phyloP scores from a whole-genome alignment of 2,113 vertebrate genomes.

The Pseudorasbora parva region DNA sequence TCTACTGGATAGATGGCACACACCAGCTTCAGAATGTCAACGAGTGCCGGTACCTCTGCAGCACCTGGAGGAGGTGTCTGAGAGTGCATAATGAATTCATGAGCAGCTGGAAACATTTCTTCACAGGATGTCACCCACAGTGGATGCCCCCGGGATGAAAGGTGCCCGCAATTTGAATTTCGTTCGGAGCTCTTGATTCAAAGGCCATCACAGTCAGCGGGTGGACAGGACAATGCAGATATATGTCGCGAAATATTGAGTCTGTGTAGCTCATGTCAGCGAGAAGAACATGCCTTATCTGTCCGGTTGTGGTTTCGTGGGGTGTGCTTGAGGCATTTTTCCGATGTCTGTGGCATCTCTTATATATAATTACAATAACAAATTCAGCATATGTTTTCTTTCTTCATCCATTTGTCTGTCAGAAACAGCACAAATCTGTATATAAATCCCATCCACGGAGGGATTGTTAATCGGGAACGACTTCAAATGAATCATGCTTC shows the following conservation, averaged over 20 bases:
- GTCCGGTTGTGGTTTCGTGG: not conserved
- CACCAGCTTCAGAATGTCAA: conserved; percentile 62
- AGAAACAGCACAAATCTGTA: conserved; percentile 28
- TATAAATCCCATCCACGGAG: conserved; percentile 14
- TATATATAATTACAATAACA: conserved; percentile 41
- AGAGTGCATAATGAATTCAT: conserved; percentile 57
- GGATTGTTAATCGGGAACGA: not conserved
- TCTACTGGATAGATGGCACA: conserved; percentile 50
- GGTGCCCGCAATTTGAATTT: conserved; percentile 45
- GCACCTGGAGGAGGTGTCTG: conserved; percentile 55
- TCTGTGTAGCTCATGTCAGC: conserved; percentile 14
- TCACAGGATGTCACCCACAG: conserved; percentile 46
- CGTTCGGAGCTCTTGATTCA: conserved; percentile 19
- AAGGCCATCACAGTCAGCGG: not conserved
- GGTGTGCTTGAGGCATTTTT: not conserved
- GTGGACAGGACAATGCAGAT: conserved; percentile 34
- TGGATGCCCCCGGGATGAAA: conserved; percentile 46
- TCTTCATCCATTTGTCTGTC: conserved; percentile 26
- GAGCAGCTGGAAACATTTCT: conserved; percentile 51
- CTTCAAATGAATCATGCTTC: conserved; percentile 37
- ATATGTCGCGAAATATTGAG: not conserved
- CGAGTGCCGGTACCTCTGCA: conserved; percentile 44
- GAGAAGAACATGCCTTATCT: not conserved
- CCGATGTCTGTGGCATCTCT: conserved; percentile 9
- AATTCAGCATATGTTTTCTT: conserved; percentile 35